Evolutionary conservation across 2,797 vertebrate species (phyloP).

Genomic region (Muscicapa comitata): DNA sequence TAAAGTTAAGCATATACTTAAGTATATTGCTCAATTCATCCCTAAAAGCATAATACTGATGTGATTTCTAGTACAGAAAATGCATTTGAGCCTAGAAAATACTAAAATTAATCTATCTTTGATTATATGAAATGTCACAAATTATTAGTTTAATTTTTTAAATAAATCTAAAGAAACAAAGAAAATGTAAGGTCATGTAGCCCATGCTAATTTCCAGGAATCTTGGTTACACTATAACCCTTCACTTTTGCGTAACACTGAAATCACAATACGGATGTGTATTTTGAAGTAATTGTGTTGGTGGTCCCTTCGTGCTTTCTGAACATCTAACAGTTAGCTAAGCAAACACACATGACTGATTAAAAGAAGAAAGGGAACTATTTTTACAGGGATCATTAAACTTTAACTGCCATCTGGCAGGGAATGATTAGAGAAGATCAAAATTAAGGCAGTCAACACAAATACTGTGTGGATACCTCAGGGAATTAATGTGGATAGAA

Average conservation of each 20-base stretch:
- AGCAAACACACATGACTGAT: slow-evolving; percentile 80
- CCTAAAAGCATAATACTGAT: background rate
- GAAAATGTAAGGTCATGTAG: background rate
- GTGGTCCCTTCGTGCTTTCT: slow-evolving; percentile 76
- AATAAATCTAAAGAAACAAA: background rate
- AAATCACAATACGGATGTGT: slow-evolving; percentile 39
- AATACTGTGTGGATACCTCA: slow-evolving; percentile 76
- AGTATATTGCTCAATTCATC: background rate
- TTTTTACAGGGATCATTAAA: slow-evolving; percentile 81
- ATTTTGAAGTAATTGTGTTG: slow-evolving; percentile 74
- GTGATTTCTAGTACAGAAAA: background rate
- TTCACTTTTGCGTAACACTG: background rate
- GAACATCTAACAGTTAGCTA: slow-evolving; percentile 77
- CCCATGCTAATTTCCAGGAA: background rate
- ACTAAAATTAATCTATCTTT: background rate
- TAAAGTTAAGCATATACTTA: background rate
- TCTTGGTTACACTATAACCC: background rate
- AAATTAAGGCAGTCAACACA: slow-evolving; percentile 84
- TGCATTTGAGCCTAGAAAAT: background rate
- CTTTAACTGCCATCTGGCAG: slow-evolving; percentile 82
- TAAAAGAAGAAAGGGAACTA: slow-evolving; percentile 81
- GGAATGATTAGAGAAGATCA: slow-evolving; percentile 82
- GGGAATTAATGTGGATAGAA: slow-evolving; percentile 75
- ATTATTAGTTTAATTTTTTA: background rate
- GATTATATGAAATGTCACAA: background rate